A percentile compares a stretch with the other conserved stretches of the same genome.
phyloP scores from a whole-genome alignment of 2,113 vertebrate genomes.

The Campylorhamphus procurvoides region DNA sequence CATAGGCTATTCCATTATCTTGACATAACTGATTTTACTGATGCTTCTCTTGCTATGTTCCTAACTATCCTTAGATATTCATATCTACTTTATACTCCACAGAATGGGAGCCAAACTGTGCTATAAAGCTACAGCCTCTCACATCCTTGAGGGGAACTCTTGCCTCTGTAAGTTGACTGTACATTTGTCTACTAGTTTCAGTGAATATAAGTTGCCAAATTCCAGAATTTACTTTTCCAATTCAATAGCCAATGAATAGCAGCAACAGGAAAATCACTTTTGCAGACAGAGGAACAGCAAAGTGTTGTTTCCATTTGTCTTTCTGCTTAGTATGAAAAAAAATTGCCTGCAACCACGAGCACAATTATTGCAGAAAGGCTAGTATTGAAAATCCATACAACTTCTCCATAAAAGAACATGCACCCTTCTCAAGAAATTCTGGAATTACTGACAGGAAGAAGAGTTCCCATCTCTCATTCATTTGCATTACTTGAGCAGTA shows the following conservation, averaged over 20 bases:
- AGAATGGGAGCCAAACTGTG: not conserved
- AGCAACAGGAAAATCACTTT: not conserved
- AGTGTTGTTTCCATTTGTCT: not conserved
- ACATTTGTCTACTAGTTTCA: not conserved
- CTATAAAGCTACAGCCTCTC: not conserved
- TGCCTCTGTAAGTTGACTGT: not conserved
- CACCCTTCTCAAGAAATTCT: not conserved
- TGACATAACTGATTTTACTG: not conserved
- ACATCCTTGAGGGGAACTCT: not conserved
- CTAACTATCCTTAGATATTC: not conserved
- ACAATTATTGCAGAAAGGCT: not conserved
- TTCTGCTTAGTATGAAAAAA: not conserved
- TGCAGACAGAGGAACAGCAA: not conserved
- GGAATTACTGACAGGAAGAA: not conserved
- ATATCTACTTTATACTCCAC: not conserved
- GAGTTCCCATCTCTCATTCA: not conserved
- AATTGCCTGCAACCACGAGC: not conserved
- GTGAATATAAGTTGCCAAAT: not conserved
- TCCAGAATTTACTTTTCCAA: not conserved
- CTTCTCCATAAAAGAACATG: not conserved
- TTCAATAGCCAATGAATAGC: not conserved
- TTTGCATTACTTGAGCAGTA: not conserved
- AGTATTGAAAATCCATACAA: not conserved
- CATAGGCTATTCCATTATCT: not conserved
- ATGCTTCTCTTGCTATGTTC: not conserved